Conservation (phyloP, 2,888 invertebrate species). For the Masnerella sp. region DNA sequence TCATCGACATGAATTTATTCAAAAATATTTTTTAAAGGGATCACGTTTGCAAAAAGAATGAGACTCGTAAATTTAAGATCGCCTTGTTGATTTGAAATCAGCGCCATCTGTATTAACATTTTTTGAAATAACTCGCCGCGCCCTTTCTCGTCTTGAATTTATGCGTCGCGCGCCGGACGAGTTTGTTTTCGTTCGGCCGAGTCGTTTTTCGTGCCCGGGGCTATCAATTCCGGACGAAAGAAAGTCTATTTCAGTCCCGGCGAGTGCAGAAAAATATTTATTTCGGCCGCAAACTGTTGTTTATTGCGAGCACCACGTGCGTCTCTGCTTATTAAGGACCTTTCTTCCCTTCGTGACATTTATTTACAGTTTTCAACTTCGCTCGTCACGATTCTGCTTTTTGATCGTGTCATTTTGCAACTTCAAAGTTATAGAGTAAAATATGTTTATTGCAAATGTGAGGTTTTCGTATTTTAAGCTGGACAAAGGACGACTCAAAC, state of each 20-base stretch:
- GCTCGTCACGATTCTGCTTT: no score
- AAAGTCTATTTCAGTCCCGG: constrained; percentile 28
- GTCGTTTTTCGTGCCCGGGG: constrained; percentile 21
- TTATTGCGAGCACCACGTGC: constrained; percentile 34
- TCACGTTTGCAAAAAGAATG: no score
- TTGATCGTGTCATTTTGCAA: no score
- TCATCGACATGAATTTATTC: no score
- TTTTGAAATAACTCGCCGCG: constrained; percentile 15
- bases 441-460: no score
- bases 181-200: constrained; percentile 36
- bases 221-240: constrained; percentile 26
- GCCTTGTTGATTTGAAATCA: no score
- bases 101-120: constrained; percentile 18
- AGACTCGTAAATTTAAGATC: no score
- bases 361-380: constrained; percentile 12
- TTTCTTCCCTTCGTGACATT: background rate
- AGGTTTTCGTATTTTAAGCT: no score
- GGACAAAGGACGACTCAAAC: no score
- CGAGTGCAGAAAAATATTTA: constrained; percentile 29
- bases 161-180: constrained; percentile 22
- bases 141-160: constrained; percentile 23
- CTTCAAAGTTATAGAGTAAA: no score
- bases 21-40: no score
- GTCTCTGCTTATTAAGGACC: background rate
- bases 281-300: constrained; percentile 30